Percentiles rank a stretch among this genome's conserved stretches.
Conservation (phyloP, 2,888 invertebrate species). For the Drosophila nr. medialis region DNA sequence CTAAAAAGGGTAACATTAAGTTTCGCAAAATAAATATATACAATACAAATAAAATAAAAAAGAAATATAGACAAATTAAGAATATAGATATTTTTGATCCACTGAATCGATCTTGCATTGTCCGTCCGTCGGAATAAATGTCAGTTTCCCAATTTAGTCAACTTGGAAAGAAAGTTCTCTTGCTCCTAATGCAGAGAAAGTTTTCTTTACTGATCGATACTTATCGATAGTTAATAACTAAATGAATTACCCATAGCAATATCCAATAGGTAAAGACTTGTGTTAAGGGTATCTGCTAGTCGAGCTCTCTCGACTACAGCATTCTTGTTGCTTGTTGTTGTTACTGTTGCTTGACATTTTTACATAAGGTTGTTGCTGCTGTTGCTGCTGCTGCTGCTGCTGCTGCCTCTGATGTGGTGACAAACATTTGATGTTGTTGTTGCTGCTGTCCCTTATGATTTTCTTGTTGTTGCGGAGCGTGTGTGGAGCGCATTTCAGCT, state of each 20-base stretch:
- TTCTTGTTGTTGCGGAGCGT: conserved; percentile 43
- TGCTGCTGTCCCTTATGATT: conserved; percentile 30
- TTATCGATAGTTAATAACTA: background rate
- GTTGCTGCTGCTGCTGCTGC: conserved; percentile 25
- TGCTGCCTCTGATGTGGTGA: conserved; percentile 41
- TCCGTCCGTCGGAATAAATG: background rate
- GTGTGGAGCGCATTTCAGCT: conserved; percentile 60
- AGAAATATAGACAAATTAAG: background rate
- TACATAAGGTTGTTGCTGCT: conserved; percentile 35
- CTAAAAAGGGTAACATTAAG: background rate
- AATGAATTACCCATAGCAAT: background rate
- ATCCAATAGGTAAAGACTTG: background rate
- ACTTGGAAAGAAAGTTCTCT: background rate
- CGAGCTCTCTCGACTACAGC: background rate
- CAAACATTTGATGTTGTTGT: conserved; percentile 44
- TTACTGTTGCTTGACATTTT: conserved; percentile 48
- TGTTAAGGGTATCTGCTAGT: background rate
- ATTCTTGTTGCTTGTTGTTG: conserved; percentile 20
- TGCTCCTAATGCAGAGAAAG: background rate
- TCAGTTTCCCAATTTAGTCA: background rate
- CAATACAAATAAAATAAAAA: too few species aligned
- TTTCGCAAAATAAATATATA: background rate
- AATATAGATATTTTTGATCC: background rate
- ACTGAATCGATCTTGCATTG: background rate
- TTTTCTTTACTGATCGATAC: background rate